Evolutionary conservation across 2,113 vertebrate genomes (phyloP), one percentile per base, ranked within the genome.

Genomic region (Ellobius talpinus): DNA sequence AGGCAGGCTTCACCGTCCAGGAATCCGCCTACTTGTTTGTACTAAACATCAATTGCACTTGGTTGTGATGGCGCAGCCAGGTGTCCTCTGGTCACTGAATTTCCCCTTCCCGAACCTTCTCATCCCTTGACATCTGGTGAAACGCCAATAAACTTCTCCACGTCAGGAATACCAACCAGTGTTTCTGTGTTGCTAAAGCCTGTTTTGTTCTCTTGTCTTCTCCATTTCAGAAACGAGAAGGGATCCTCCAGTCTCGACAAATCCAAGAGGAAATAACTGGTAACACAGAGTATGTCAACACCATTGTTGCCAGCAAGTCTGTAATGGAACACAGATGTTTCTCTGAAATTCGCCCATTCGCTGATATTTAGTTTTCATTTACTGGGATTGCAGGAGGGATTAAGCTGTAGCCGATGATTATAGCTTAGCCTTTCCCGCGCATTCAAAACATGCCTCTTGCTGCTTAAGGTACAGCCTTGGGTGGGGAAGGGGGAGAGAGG

Each of bases 191-290:
- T 23, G 31, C 96, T 98, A 98, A 98, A 97, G 94, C 94, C 94
- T 98, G 55, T 96, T 87, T 52, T 73, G 0, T 63, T 93, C 97
- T 96, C 89, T 96, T 90, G 97, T 98, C 86, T 97, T 98, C 92
- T 86, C 76, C 90, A 21, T 97, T 98, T 92, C 98, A 99, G 99
- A 99, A 99, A 99, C 98, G 99, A 98, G 99, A 99, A 98, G 99
- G 99, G 97, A 99, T 99, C 98, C 99, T 99, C 84, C 99, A 99
- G 98, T 99, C 99, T 90, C 99, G 99, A 97, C 99, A 99, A 97
- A 99, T 99, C 97, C 99, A 99, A 97, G 99, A 99, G 98, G 99
- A 99, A 98, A 99, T 99, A 99, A 99, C 99, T 93, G 99, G 99
- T 97, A 99, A 99, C 98, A 99, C 99, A 61, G 99, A 99, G 99